These are phyloP conservation scores for Paedocypris micromegethes DNA, from an alignment of 2,797 vertebrate genomes.

Conservation along the genomic window DNA sequence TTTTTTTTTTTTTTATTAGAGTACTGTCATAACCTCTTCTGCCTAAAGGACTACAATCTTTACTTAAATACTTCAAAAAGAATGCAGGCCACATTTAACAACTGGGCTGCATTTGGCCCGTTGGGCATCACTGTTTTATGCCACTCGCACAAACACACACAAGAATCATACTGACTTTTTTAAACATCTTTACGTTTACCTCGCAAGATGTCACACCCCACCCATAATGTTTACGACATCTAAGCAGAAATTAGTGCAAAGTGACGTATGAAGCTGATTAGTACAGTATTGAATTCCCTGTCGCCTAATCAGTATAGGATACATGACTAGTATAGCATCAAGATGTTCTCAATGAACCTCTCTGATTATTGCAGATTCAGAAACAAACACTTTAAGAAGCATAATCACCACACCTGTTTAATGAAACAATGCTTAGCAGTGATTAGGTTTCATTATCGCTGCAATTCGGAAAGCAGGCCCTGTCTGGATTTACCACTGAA, in stretches of 20 bases:
- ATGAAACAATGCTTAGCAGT: conserved; percentile 27
- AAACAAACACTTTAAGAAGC: conserved; percentile 33
- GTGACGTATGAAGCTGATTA: conserved; percentile 12
- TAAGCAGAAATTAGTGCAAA: not conserved
- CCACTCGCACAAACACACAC: conserved; percentile 20
- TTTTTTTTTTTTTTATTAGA: too few species aligned
- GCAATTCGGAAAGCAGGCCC: conserved; percentile 10
- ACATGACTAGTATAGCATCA: conserved; percentile 7
- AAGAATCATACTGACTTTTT: conserved; percentile 28
- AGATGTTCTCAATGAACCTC: conserved; percentile 28
- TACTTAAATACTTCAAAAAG: too few species aligned
- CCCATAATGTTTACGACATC: not conserved
- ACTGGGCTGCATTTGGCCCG: too few species aligned
- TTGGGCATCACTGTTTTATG: conserved; percentile 41
- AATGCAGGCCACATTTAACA: too few species aligned
- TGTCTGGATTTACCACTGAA: conserved; percentile 2
- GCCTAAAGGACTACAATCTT: too few species aligned
- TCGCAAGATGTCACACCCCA: conserved; percentile 1
- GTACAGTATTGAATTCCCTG: conserved; percentile 18
- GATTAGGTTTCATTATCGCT: conserved; percentile 24
- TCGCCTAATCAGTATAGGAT: conserved; percentile 22
- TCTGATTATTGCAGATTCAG: conserved; percentile 27
- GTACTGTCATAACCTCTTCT: too few species aligned
- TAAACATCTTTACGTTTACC: conserved; percentile 11
- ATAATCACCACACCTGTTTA: conserved; percentile 35